Evolutionary conservation across 2,797 vertebrate species (phyloP).

Genomic region (Xyrichtys novacula): DNA sequence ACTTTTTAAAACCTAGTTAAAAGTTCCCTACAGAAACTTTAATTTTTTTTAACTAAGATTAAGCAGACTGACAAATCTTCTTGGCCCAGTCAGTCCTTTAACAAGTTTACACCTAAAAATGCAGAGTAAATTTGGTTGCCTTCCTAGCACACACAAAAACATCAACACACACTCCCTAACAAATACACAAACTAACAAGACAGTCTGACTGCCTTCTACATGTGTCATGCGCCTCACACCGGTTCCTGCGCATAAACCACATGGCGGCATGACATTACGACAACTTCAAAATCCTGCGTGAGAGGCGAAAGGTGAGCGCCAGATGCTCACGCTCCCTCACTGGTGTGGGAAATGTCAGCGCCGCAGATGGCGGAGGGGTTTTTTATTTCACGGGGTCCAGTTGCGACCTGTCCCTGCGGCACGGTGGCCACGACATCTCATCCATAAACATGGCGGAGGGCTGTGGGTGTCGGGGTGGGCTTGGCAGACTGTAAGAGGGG

Average conservation of each 20-base stretch:
- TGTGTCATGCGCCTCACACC: slow-evolving; percentile 58
- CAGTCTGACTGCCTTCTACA: slow-evolving; percentile 40
- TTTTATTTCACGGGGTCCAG: slow-evolving; percentile 53
- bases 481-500: slow-evolving; percentile 56
- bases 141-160: too few species aligned
- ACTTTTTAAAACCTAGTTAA: too few species aligned
- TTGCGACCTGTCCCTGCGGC: slow-evolving; percentile 65
- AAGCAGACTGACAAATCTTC: too few species aligned
- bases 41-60: too few species aligned
- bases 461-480: slow-evolving; percentile 38
- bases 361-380: slow-evolving; percentile 69
- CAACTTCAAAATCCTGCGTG: slow-evolving; percentile 54
- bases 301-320: slow-evolving; percentile 67
- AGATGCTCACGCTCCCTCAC: slow-evolving; percentile 65
- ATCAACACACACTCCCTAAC: slow-evolving; percentile 7
- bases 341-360: slow-evolving; percentile 76
- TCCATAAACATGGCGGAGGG: slow-evolving; percentile 78
- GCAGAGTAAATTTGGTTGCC: too few species aligned
- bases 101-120: too few species aligned
- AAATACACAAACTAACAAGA: slow-evolving; percentile 36
- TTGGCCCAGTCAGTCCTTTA: too few species aligned
- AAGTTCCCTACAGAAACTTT: too few species aligned
- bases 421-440: slow-evolving; percentile 64
- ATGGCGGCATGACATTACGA: slow-evolving; percentile 68
- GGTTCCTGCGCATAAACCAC: slow-evolving; percentile 61